Evolutionary conservation across 2,797 vertebrate genomes (phyloP), one percentile per base, ranked within the genome.

Genomic region (Pempheris klunzingeri): DNA sequence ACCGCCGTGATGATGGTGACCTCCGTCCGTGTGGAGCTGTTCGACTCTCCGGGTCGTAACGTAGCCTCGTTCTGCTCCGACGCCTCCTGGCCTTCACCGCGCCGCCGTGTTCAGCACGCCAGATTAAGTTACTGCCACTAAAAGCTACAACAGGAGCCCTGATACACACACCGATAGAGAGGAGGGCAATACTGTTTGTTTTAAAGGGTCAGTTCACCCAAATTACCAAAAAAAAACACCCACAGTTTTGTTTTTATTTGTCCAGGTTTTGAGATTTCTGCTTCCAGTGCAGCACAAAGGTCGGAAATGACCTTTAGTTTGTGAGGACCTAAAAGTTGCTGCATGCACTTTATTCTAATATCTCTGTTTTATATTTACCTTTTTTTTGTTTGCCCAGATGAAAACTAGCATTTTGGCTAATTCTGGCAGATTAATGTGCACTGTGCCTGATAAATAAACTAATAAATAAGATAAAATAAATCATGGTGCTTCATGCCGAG

Each of bases 101-200:
- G 58, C 43, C 32, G 7, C 65, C 71, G 1, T 49, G 73, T 72
- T 14, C 44, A 65, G 53, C 77, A 46, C 1, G 28, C 41, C 5
- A 74, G 80, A 83, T 92, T 28, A n/a, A 54, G 61, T 90, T 88
- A 63, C 90, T 41, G 72, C 80, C 30, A 62, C 76, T 82, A 80
- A 87, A 85, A 84, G 82, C 82, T 63, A 5, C 69, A 70, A 70
- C 78, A 73, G 64, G 36, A 58, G 7, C 71, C 53, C 63, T 47
- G 81, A 80, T 74, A 18, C 67, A 61, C 59, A 1, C 11, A 26
- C 74, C 39, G 72, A 62, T 49, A 44, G 55, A 24, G 52, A 49
- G 57, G 47, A 17, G 49, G 28, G 36, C 26, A 12, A 1, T 14
- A 13, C 7, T 9, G 55, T 58, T 61, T 24, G 18, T 30, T 24